Base-by-base conservation (phyloP, 2,888 invertebrate genomes). In the Bellardia bayeri region DNA sequence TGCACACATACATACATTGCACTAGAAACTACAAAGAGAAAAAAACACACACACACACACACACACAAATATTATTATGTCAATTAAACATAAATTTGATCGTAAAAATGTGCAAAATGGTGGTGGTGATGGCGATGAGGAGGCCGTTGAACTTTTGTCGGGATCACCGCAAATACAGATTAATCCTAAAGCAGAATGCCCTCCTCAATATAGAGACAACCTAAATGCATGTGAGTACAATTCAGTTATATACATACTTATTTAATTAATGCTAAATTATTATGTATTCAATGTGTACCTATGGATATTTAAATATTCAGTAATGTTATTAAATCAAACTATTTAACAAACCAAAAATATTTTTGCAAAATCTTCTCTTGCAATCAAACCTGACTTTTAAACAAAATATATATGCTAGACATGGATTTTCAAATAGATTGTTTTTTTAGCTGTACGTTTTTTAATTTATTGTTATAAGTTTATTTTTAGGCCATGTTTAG, bases 81-180 rank as follows among this genome's bases (percentile, higher is more conserved):
- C 87, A 58, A 51, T 56, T 5, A 82, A 84, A 82, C 56, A 78
- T 8, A 66, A 51, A 71, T n/a, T 61, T 54, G 30, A 63, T 30
- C 66, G 68, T 37, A 51, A 61, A 54, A 78, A 66, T 30, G 3
- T 14, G 40, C 81, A 14, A 23, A 66, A 40, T 30, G 74, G 42
- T 11, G 79, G 66, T 9, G 61, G 33, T 11, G 79, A 72, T 9
- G 61, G 33, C 33, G 64, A 82, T 11, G 87, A 87, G 37, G 86
- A 87, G 81, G 49, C 64, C 45, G 74, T 82, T 78, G 87, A 87
- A 74, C 78, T 85, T 7, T 58, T 87, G 78, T 64, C 72, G 11
- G 78, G 82, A 79, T 74, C 63, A 14, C 40, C 78, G 9, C 74
- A 58, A 45, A 56, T 54, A 30, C 14, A 9, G 54, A 78, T 61